Conservation (phyloP, 2,113 vertebrate species). For the Calypte anna region DNA sequence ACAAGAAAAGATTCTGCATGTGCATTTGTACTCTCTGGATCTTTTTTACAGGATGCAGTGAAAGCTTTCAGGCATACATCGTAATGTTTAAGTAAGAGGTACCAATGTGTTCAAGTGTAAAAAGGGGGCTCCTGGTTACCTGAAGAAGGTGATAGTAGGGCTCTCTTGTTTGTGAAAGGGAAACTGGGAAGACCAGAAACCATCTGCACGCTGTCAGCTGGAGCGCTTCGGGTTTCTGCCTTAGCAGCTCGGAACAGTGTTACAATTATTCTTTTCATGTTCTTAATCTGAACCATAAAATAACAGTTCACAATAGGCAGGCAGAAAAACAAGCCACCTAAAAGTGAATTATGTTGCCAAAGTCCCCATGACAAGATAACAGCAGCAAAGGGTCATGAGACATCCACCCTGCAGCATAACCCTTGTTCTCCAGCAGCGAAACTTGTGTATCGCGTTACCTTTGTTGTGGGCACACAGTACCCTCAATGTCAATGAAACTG, state of each 20-base stretch:
- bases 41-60: background rate
- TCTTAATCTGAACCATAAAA: background rate
- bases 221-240: background rate
- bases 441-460: background rate
- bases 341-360: background rate
- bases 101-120: background rate
- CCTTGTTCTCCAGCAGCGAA: background rate
- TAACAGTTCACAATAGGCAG: background rate
- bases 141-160: background rate
- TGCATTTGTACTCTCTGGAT: background rate
- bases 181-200: background rate
- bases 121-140: background rate
- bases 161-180: background rate
- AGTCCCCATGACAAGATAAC: background rate
- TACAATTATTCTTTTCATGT: background rate
- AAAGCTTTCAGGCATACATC: background rate
- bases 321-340: background rate
- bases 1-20: background rate
- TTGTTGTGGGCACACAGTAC: background rate
- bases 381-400: background rate
- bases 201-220: background rate
- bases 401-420: background rate
- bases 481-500: background rate
- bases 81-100: background rate
- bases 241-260: background rate